These are phyloP conservation scores for Vimba vimba DNA, from an alignment of 2,113 vertebrate genomes.

Conservation along the genomic window DNA sequence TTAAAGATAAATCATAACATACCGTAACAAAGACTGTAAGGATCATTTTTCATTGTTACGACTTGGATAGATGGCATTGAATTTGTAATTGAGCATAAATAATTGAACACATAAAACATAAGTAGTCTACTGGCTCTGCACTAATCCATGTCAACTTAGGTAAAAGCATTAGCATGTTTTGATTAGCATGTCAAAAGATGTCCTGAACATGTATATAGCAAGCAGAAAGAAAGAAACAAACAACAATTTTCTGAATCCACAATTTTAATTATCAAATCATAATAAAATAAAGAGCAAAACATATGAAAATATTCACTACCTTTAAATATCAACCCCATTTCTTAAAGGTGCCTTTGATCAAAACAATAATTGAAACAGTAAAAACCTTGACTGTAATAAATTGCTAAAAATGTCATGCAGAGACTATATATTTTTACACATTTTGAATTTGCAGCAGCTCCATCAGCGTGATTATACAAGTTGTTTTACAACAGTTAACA, in stretches of 20 bases:
- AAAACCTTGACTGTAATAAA: constrained; percentile 40
- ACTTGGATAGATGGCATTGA: background rate
- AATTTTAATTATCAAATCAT: constrained; percentile 74
- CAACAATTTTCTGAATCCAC: constrained; percentile 6
- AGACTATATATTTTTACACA: constrained; percentile 10
- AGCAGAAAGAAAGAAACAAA: background rate
- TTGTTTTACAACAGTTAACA: constrained; percentile 16
- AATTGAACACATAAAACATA: constrained; percentile 26
- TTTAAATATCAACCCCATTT: constrained; percentile 38
- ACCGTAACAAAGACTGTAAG: background rate
- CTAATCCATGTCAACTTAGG: background rate
- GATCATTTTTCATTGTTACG: background rate
- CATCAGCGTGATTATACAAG: background rate
- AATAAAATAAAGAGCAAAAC: constrained; percentile 67
- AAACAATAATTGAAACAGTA: constrained; percentile 7
- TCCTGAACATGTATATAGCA: background rate
- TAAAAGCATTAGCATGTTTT: constrained; percentile 1
- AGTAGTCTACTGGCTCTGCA: background rate
- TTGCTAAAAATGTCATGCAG: constrained; percentile 41
- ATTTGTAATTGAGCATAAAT: constrained; percentile 32
- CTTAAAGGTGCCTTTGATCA: constrained; percentile 4
- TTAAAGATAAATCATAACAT: background rate
- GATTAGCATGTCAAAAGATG: background rate
- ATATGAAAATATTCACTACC: constrained; percentile 58
- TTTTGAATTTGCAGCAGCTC: constrained; percentile 24